These are phyloP conservation scores for Antheraea yamamai DNA, from an alignment of 2,888 invertebrate species.

Conservation along the genomic window DNA sequence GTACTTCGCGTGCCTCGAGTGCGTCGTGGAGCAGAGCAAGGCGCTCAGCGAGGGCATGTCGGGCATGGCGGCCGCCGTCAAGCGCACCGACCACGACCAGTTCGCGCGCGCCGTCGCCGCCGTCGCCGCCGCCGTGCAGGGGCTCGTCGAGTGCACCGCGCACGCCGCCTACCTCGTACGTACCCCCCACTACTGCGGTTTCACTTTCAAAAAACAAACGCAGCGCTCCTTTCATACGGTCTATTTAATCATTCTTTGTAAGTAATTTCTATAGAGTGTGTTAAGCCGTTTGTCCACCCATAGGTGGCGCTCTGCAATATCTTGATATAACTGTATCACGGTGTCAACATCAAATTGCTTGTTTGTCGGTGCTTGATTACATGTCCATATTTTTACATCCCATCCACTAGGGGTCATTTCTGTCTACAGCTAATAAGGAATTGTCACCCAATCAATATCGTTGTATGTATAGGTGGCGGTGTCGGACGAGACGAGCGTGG, in stretches of 20 bases:
- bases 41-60: slow-evolving; percentile 95
- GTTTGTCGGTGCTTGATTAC: too few species aligned
- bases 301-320: too few species aligned
- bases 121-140: slow-evolving; percentile 94
- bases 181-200: neutral
- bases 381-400: too few species aligned
- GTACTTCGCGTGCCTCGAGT: slow-evolving; percentile 96
- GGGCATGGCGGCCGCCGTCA: slow-evolving; percentile 95
- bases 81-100: slow-evolving; percentile 91
- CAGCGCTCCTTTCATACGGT: neutral
- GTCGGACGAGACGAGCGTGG: slow-evolving; percentile 93
- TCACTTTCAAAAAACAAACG: too few species aligned
- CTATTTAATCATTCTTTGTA: too few species aligned
- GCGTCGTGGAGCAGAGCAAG: slow-evolving; percentile 94
- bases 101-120: slow-evolving; percentile 92
- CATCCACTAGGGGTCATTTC: too few species aligned
- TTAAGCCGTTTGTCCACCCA: too few species aligned
- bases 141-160: slow-evolving; percentile 95
- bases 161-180: slow-evolving; percentile 84
- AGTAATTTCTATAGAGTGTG: too few species aligned
- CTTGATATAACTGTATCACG: too few species aligned
- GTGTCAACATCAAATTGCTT: too few species aligned
- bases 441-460: too few species aligned
- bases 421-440: too few species aligned
- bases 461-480: slow-evolving; percentile 86